These are phyloP conservation scores for Catocala sponsa DNA, from an alignment of 2,888 invertebrate genomes.

Conservation along the genomic window DNA sequence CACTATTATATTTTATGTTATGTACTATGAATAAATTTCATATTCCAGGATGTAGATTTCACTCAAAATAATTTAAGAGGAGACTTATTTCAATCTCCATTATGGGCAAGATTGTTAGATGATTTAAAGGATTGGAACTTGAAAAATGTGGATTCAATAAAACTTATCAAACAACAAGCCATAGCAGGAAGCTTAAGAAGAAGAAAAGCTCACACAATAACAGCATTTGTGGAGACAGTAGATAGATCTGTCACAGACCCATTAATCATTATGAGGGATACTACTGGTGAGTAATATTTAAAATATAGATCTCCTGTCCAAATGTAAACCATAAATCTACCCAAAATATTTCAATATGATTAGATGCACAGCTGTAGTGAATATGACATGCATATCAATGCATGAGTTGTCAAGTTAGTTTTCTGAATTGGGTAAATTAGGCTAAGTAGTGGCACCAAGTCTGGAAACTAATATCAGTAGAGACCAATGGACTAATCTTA, in stretches of 20 bases:
- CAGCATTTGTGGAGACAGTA: constrained; percentile 77
- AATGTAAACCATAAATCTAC: too few relatives aligned
- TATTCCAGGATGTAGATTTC: constrained; percentile 75
- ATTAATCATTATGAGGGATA: constrained; percentile 75
- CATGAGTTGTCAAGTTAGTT: too few relatives aligned
- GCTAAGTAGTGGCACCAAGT: too few relatives aligned
- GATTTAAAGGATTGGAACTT: constrained; percentile 68
- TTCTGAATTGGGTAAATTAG: too few relatives aligned
- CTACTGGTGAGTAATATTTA: constrained; percentile 63
- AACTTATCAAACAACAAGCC: constrained; percentile 74
- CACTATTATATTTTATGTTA: too few relatives aligned
- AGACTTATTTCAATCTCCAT: constrained; percentile 74
- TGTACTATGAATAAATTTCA: too few relatives aligned
- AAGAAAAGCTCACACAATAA: constrained; percentile 75
- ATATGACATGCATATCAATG: too few relatives aligned
- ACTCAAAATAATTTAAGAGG: constrained; percentile 67
- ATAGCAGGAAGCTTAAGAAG: constrained; percentile 67
- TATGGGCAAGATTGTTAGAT: constrained; percentile 71
- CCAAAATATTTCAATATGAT: too few relatives aligned
- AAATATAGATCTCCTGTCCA: neutral
- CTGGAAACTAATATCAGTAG: too few relatives aligned
- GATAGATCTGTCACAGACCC: constrained; percentile 81
- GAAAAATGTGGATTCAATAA: constrained; percentile 71
- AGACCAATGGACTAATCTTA: too few relatives aligned
- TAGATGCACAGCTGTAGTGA: too few relatives aligned